Evolutionary conservation across 1,140 invertebrate species (phyloP).

Genomic region (Bathynomus jamesi): DNA sequence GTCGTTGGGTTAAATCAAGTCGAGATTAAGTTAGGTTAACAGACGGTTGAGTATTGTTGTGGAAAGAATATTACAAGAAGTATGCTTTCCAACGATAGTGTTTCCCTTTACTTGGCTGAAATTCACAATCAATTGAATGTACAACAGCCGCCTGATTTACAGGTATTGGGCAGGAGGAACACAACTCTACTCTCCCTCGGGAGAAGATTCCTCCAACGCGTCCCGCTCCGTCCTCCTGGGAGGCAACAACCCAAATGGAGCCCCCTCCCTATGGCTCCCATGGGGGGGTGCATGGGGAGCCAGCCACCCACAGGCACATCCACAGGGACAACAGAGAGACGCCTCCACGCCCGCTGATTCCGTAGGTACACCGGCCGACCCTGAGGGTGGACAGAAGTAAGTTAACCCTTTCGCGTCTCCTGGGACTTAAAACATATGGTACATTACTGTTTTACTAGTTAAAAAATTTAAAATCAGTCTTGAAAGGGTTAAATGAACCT

Average conservation of each 20-base stretch:
- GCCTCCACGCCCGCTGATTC: constrained; percentile 2
- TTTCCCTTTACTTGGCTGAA: too few relatives aligned
- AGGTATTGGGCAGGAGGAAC: constrained; percentile 27
- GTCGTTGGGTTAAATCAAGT: too few relatives aligned
- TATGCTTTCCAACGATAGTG: too few relatives aligned
- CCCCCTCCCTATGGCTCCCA: constrained; percentile 21
- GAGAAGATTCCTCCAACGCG: constrained; percentile 23
- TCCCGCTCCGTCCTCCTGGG: constrained; percentile 23
- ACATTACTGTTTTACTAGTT: too few relatives aligned
- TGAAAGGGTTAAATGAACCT: too few relatives aligned
- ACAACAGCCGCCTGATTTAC: not conserved
- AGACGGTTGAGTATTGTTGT: too few relatives aligned
- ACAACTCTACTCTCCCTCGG: constrained; percentile 13
- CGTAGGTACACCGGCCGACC: not conserved
- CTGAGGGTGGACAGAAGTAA: constrained; percentile 8
- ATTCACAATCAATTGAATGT: too few relatives aligned
- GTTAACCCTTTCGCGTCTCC: too few relatives aligned
- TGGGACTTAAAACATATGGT: too few relatives aligned
- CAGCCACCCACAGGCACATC: not conserved
- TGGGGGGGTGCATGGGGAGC: constrained; percentile 27
- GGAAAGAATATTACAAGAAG: too few relatives aligned
- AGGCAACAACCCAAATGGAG: constrained; percentile 8
- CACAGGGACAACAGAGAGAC: not conserved
- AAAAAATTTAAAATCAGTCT: too few relatives aligned
- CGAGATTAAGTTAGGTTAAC: too few relatives aligned